phyloP scores from a whole-genome alignment of 2,797 vertebrate species.

The Phoxinus dragarum region DNA sequence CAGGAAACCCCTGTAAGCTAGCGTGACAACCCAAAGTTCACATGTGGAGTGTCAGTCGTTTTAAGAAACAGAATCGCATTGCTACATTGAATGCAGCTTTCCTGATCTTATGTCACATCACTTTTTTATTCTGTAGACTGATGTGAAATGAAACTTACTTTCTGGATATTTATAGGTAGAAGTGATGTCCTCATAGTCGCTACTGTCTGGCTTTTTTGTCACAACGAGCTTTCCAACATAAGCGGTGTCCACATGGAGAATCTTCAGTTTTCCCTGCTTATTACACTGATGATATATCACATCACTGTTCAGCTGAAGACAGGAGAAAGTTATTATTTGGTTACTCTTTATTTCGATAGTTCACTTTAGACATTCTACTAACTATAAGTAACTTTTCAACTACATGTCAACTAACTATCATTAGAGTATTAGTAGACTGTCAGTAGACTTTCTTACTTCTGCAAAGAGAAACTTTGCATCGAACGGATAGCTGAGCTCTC shows the following conservation, averaged over 20 bases:
- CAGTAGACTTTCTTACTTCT: constrained; percentile 73
- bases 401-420: no score
- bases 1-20: neutral
- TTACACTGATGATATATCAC: constrained; percentile 77
- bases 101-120: neutral
- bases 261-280: constrained; percentile 71
- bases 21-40: neutral
- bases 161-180: constrained; percentile 85
- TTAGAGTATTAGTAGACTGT: no score
- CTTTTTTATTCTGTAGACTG: neutral
- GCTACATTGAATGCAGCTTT: no score
- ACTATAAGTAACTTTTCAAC: no score
- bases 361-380: no score
- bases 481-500: constrained; percentile 82
- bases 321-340: neutral
- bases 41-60: neutral
- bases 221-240: constrained; percentile 78
- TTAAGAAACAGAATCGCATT: neutral
- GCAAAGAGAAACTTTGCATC: constrained; percentile 87
- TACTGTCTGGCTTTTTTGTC: constrained; percentile 78
- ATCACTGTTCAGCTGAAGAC: constrained; percentile 87
- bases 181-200: constrained; percentile 75
- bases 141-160: constrained; percentile 72
- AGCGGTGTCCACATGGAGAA: constrained; percentile 72
- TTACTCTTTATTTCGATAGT: no score